phyloP scores from a whole-genome alignment of 2,888 invertebrate genomes.

The Empis livida region DNA sequence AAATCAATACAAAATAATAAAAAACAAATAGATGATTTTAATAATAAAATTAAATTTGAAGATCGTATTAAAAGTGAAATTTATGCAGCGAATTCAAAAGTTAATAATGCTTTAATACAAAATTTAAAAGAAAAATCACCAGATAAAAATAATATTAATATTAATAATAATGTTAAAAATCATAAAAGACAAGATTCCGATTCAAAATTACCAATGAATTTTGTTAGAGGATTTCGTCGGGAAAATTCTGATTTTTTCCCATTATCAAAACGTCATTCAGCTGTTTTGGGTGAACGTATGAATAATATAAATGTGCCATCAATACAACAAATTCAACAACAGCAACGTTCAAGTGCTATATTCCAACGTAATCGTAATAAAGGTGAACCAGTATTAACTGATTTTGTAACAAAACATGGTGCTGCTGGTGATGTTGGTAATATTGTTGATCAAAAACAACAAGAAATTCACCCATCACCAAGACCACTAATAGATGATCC shows the following conservation, averaged over 20 bases:
- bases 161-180: slow-evolving; percentile 26
- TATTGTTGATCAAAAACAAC: slow-evolving; percentile 9
- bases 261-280: slow-evolving; percentile 62
- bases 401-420: slow-evolving; percentile 39
- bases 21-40: slow-evolving; percentile 13
- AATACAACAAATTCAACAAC: slow-evolving; percentile 25
- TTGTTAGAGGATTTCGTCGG: slow-evolving; percentile 65
- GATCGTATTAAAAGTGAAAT: slow-evolving; percentile 15
- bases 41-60: slow-evolving; percentile 15
- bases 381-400: slow-evolving; percentile 58
- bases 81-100: slow-evolving; percentile 13
- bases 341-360: slow-evolving; percentile 54
- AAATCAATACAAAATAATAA: slow-evolving; percentile 6
- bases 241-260: slow-evolving; percentile 79
- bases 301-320: slow-evolving; percentile 19
- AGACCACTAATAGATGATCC: slow-evolving; percentile 16
- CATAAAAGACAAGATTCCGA: slow-evolving; percentile 65
- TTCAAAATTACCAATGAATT: slow-evolving; percentile 53
- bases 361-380: slow-evolving; percentile 50
- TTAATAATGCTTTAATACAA: slow-evolving; percentile 13
- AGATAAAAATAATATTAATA: slow-evolving; percentile 32
- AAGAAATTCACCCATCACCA: slow-evolving; percentile 17
- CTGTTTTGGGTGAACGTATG: slow-evolving; percentile 41
- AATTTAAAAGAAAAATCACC: slow-evolving; percentile 23
- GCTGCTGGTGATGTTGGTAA: slow-evolving; percentile 8